A percentile compares a stretch with the other conserved stretches of the same genome.
Conservation (phyloP, 2,113 vertebrate genomes). For the Lutjanus erythropterus region DNA sequence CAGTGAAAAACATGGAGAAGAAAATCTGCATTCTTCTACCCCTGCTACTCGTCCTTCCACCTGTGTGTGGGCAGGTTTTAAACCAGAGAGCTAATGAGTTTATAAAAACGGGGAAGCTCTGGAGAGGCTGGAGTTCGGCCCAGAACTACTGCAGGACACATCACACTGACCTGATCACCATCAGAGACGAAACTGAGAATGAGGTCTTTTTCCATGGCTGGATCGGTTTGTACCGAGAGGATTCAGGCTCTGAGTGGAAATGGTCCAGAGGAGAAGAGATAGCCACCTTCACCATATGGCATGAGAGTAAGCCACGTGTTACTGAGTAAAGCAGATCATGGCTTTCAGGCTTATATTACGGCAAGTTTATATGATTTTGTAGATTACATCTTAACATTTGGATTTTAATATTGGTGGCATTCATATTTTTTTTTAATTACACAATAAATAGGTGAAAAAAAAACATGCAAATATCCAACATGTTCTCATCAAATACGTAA, state of each 20-base stretch:
- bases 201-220: accelerated
- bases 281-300: background rate
- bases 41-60: constrained; percentile 7
- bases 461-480: no score
- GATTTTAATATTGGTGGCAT: no score
- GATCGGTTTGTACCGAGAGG: constrained; percentile 43
- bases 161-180: constrained; percentile 29
- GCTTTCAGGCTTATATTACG: no score
- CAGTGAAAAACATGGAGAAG: constrained; percentile 8
- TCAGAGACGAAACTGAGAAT: background rate
- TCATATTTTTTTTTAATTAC: no score
- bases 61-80: background rate
- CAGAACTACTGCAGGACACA: background rate
- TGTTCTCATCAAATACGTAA: no score
- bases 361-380: no score
- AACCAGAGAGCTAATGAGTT: background rate
- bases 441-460: no score
- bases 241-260: constrained; percentile 13
- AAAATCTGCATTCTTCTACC: background rate
- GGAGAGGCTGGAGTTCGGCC: background rate
- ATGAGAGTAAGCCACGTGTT: accelerated
- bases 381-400: no score
- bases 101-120: accelerated
- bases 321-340: no score
- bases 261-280: constrained; percentile 17